Conservation (phyloP, 64 coral and sea anemone genomes). For the Pocillopora damicornis region DNA sequence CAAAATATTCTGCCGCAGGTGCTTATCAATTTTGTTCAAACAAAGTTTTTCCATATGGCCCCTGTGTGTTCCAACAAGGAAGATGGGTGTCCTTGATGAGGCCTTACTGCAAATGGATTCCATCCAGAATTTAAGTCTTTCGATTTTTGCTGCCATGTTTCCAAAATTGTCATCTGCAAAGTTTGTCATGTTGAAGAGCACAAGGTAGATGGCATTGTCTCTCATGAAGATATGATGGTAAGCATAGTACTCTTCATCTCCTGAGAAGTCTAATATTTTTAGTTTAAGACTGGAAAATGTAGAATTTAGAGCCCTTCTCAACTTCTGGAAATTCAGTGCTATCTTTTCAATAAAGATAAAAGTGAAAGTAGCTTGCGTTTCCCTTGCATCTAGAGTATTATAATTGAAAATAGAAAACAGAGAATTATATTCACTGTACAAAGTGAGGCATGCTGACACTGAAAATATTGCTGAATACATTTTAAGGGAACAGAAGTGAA, state of each 20-base stretch:
- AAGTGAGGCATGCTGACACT: not conserved
- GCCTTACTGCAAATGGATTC: conserved; percentile 42
- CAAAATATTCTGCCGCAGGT: conserved; percentile 34
- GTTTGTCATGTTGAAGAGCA: conserved; percentile 54
- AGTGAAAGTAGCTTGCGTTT: not conserved
- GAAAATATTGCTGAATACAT: not conserved
- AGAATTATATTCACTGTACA: not conserved
- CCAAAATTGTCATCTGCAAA: conserved; percentile 27
- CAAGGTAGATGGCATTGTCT: conserved; percentile 46
- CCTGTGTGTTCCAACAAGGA: conserved; percentile 64
- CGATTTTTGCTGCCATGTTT: conserved; percentile 10
- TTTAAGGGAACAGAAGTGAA: not conserved
- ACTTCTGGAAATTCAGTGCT: conserved; percentile 21
- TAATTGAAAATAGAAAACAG: not conserved
- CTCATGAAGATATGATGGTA: conserved; percentile 71
- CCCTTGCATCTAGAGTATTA: not conserved
- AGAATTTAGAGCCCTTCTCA: conserved; percentile 47
- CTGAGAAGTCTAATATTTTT: conserved; percentile 58
- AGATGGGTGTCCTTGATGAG: conserved; percentile 11
- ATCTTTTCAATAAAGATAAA: conserved; percentile 31
- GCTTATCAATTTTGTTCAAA: not conserved
- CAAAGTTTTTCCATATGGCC: not conserved
- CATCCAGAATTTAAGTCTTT: conserved; percentile 54
- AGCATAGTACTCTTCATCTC: conserved; percentile 46
- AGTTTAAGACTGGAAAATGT: conserved; percentile 41